These are phyloP conservation scores for Eueremaeus valkanovi DNA, from an alignment of 2,888 invertebrate genomes.

Conservation along the genomic window DNA sequence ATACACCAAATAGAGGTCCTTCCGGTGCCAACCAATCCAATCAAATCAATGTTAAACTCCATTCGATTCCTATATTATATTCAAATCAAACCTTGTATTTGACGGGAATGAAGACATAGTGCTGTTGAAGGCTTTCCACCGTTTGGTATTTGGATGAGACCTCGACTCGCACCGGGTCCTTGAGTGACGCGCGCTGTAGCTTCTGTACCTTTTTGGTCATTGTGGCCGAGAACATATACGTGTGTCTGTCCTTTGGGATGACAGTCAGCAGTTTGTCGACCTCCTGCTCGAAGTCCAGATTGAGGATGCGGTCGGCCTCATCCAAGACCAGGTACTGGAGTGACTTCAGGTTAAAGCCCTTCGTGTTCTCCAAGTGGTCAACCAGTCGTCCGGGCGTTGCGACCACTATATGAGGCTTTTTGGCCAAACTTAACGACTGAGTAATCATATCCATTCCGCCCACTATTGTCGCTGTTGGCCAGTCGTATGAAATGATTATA, in stretches of 20 bases:
- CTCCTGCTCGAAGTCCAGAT: slow-evolving; percentile 98
- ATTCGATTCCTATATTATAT: background rate
- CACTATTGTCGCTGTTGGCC: slow-evolving; percentile 73
- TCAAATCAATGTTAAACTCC: background rate
- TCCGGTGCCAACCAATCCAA: slow-evolving; percentile 49
- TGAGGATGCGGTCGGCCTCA: slow-evolving; percentile 96
- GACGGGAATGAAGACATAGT: slow-evolving; percentile 88
- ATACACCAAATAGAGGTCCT: slow-evolving; percentile 94
- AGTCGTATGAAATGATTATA: background rate
- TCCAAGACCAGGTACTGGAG: slow-evolving; percentile 93
- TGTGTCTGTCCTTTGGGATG: slow-evolving; percentile 83
- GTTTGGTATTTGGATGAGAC: slow-evolving; percentile 95
- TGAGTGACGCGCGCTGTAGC: slow-evolving; percentile 86
- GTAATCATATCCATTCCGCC: slow-evolving; percentile 99
- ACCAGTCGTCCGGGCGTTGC: slow-evolving; percentile 93
- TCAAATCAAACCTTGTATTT: slow-evolving; percentile 72
- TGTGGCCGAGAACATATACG: slow-evolving; percentile 94
- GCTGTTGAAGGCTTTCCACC: slow-evolving; percentile 91
- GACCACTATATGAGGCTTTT: slow-evolving; percentile 94
- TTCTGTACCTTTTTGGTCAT: slow-evolving; percentile 98
- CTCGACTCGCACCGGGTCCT: slow-evolving; percentile 92
- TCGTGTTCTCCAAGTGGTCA: slow-evolving; percentile 95
- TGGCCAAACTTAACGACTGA: slow-evolving; percentile 81
- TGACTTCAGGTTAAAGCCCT: slow-evolving; percentile 86
- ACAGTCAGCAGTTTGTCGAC: slow-evolving; percentile 90